phyloP scores from a whole-genome alignment of 2,888 invertebrate species.

The Phyto melanocephala region DNA sequence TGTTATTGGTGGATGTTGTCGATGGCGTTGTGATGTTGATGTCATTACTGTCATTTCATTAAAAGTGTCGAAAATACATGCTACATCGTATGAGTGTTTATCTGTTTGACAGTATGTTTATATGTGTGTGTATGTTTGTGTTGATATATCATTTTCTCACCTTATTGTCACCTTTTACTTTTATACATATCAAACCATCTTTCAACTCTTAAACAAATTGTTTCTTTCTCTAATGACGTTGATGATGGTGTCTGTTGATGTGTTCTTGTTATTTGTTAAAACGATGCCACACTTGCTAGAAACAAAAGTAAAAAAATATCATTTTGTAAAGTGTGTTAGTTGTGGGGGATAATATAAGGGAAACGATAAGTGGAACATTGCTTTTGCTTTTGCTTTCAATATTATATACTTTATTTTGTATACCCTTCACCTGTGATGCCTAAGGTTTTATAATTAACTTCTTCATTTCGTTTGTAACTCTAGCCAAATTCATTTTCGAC shows the following conservation, averaged over 20 bases:
- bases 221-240: slow-evolving; percentile 19
- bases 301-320: slow-evolving; percentile 31
- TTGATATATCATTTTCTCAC: slow-evolving; percentile 42
- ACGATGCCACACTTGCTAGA: slow-evolving; percentile 41
- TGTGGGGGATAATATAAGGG: slow-evolving; percentile 16
- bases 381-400: too few relatives aligned
- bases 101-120: slow-evolving; percentile 3
- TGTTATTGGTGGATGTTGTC: slow-evolving; percentile 45
- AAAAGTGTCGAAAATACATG: slow-evolving; percentile 69
- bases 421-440: too few relatives aligned
- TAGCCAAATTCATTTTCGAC: too few relatives aligned
- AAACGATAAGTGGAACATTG: slow-evolving; percentile 35
- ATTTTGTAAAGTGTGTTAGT: slow-evolving; percentile 41
- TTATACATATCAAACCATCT: slow-evolving; percentile 1
- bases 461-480: too few relatives aligned
- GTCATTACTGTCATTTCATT: slow-evolving; percentile 73
- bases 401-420: too few relatives aligned
- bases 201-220: slow-evolving; percentile 50
- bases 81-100: background rate
- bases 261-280: slow-evolving; percentile 10
- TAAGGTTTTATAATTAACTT: too few relatives aligned
- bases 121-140: background rate
- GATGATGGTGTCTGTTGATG: background rate
- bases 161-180: slow-evolving; percentile 59
- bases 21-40: slow-evolving; percentile 27